Conservation (phyloP, 2,113 vertebrate species). For the Phalacrocorax aristotelis region DNA sequence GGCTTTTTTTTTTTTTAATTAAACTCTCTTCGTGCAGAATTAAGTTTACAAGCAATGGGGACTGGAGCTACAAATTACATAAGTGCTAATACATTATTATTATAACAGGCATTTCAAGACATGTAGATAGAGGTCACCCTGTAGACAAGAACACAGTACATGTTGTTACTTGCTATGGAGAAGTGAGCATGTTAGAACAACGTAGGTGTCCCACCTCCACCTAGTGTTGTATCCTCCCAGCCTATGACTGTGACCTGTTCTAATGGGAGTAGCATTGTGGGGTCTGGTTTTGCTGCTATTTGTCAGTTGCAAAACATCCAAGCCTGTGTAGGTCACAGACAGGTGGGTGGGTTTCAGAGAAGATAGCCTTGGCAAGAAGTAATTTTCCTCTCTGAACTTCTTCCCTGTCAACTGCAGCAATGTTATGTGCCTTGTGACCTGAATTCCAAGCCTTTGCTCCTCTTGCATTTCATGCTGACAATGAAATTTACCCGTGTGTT, state of each 20-base stretch:
- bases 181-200: background rate
- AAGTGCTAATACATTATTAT: too few species aligned
- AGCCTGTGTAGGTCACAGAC: background rate
- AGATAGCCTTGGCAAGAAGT: background rate
- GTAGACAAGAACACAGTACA: background rate
- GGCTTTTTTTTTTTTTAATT: background rate
- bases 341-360: background rate
- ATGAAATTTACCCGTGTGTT: slow-evolving; percentile 83
- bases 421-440: slow-evolving; percentile 87
- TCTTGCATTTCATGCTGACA: slow-evolving; percentile 85
- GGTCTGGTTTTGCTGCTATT: background rate
- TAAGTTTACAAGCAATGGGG: background rate
- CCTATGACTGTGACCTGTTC: background rate
- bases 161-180: background rate
- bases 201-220: background rate
- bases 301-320: background rate
- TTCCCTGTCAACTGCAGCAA: slow-evolving; percentile 73
- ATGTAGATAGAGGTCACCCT: background rate
- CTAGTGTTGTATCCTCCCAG: background rate
- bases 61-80: too few species aligned
- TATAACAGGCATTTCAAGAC: background rate
- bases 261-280: background rate
- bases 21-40: background rate
- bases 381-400: background rate
- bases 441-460: slow-evolving; percentile 84